These are phyloP conservation scores for Cephus nigrinus DNA, from an alignment of 2,888 invertebrate species.

Conservation along the genomic window DNA sequence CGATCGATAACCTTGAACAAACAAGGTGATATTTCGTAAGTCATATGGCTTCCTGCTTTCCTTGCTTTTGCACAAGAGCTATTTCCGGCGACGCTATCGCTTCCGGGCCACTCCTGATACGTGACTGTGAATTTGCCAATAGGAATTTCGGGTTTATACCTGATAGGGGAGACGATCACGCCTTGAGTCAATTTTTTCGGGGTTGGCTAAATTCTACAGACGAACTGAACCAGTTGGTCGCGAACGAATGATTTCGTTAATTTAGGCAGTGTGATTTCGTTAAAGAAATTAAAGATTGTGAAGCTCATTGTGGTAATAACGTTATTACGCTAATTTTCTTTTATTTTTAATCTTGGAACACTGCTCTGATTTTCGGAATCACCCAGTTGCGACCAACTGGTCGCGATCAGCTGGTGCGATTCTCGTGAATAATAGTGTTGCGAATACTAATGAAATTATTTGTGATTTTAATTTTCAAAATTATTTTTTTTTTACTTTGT, in stretches of 20 bases:
- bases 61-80: neutral
- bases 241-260: no score
- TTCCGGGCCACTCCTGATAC: neutral
- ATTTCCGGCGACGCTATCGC: neutral
- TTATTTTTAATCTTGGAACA: no score
- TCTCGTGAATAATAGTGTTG: no score
- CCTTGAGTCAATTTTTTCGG: neutral
- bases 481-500: neutral
- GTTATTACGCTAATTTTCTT: no score
- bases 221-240: no score
- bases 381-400: no score
- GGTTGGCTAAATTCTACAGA: neutral
- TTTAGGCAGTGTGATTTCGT: no score
- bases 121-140: neutral
- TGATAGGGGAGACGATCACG: neutral
- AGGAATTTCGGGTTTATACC: neutral
- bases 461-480: neutral
- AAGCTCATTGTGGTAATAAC: no score
- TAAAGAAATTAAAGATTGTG: no score
- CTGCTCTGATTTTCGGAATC: no score
- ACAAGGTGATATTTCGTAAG: neutral
- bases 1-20: neutral
- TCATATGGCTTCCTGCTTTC: neutral
- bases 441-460: no score
- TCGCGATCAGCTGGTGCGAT: no score